Base-by-base conservation (phyloP, 2,797 vertebrate species). In the Propithecus perrieri region DNA sequence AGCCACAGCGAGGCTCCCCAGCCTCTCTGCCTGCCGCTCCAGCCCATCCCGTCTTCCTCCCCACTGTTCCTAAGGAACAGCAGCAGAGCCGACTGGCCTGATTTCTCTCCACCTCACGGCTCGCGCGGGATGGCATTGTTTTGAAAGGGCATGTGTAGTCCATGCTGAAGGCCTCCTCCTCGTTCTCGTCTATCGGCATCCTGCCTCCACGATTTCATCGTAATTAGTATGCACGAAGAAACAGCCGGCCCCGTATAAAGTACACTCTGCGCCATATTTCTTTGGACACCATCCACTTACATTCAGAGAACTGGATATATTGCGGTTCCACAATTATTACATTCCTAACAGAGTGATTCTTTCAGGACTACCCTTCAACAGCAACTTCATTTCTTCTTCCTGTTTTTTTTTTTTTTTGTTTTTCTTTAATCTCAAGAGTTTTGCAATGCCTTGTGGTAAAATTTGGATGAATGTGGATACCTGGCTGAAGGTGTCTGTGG, bases 401-500 rank as follows among this genome's bases (percentile, higher is more conserved):
- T 65, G 33, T 4, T 17, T 33, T 33, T 63, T 63, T 33, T 20
- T 57, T 26, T 5, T 3, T 26, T 55, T 55, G 53, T 55, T 55
- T 55, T 3, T 57, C 24, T 24, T 65, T 65, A 4, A 46, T 67
- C 7, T 72, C 22, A 85, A 33, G 15, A 83, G 13, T 43, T 85
- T 57, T 13, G 22, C 38, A 22, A 3, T 5, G 13, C 4, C 1
- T 75, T 85, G 22, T n/a, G 59, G 33, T 20, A 28, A 79, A 75
- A 67, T 4, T 0, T 6, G 24, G 9, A 7, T 53, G 28, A 35
- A 35, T 61, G 33, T 11, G 11, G 24, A 14, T 59, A 63, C 43
- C 26, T 75, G 0, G 7, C 7, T 0, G 0, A 85, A 26, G 67
- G 10, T 4, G 22, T 59, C 43, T 4, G 1, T 1, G 18, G 46